Conservation (phyloP, 2,797 vertebrate species). For the Choloepus didactylus region DNA sequence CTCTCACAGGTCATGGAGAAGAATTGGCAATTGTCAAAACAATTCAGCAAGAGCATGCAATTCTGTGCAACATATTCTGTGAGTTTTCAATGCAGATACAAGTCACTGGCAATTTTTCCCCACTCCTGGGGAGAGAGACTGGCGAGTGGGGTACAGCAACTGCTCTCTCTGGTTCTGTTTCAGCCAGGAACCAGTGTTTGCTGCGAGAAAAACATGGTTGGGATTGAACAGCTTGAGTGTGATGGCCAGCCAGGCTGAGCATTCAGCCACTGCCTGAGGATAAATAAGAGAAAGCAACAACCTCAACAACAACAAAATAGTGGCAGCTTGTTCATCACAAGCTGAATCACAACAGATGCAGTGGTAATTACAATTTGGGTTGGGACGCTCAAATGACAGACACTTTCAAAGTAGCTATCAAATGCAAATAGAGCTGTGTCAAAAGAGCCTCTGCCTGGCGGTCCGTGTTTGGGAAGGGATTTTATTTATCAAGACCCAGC, state of each 20-base stretch:
- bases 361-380: neutral
- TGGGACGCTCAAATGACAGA: neutral
- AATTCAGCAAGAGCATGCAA: accelerated
- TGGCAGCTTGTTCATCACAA: neutral
- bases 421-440: neutral
- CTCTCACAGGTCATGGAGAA: neutral
- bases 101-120: neutral
- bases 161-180: neutral
- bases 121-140: neutral
- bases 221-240: neutral
- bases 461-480: neutral
- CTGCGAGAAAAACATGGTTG: neutral
- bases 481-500: neutral
- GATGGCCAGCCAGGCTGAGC: neutral
- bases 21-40: neutral
- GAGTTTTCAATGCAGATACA: neutral
- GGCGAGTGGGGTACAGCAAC: neutral
- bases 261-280: neutral
- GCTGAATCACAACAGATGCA: neutral
- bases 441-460: neutral
- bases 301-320: neutral
- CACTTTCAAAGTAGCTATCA: conserved; percentile 56
- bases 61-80: neutral
- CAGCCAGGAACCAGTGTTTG: neutral
- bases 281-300: neutral